A percentile compares a stretch with the other conserved stretches of the same genome.
Conservation (phyloP, 2,888 invertebrate species). For the Synanthedon tipuliformis region DNA sequence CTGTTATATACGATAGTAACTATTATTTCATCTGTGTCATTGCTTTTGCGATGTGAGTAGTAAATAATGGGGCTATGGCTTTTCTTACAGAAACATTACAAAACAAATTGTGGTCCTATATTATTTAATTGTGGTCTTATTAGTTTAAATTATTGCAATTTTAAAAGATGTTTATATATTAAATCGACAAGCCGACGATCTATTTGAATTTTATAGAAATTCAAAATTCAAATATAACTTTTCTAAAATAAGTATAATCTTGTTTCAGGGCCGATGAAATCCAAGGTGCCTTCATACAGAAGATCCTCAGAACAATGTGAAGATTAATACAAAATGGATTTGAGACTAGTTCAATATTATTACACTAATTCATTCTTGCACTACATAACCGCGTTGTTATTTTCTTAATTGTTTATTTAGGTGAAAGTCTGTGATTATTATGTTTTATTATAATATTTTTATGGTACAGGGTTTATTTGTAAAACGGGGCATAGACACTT, state of each 20-base stretch:
- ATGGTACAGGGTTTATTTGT: conserved; percentile 21
- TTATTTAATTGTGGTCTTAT: too few species aligned
- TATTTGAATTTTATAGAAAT: too few species aligned
- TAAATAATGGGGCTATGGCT: too few species aligned
- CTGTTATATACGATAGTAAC: too few species aligned
- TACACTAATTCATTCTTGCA: conserved; percentile 1
- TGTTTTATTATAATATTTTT: conserved; percentile 13
- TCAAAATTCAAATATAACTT: not conserved
- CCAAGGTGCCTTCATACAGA: conserved; percentile 51
- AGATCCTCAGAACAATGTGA: conserved; percentile 30
- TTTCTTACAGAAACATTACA: too few species aligned
- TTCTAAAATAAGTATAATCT: not conserved
- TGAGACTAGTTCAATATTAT: not conserved
- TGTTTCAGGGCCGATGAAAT: conserved; percentile 58
- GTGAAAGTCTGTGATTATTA: conserved; percentile 37
- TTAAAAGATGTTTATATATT: too few species aligned
- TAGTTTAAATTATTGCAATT: too few species aligned
- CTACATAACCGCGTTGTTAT: conserved; percentile 1
- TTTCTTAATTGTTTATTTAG: conserved; percentile 13
- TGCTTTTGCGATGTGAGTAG: too few species aligned
- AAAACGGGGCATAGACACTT: not conserved
- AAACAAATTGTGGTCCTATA: too few species aligned
- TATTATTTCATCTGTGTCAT: too few species aligned
- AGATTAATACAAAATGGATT: not conserved
- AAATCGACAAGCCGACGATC: too few species aligned